Percentiles rank a stretch among this genome's conserved stretches.
Conservation (phyloP, 2,888 invertebrate genomes). For the Thymelicus lineola region DNA sequence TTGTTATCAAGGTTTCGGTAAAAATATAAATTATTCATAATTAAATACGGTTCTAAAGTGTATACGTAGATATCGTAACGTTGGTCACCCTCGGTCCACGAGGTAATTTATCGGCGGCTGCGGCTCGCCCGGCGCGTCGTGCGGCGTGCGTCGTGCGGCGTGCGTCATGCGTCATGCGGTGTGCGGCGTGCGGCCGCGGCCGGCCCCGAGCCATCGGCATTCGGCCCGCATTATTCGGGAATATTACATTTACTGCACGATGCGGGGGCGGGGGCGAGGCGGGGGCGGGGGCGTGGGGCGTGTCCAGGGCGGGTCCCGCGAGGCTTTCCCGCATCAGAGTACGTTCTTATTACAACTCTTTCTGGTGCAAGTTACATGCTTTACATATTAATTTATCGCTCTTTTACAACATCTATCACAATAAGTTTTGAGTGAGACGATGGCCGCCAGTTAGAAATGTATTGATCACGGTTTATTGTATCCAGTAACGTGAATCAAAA, state of each 20-base stretch:
- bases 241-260: slow-evolving; percentile 10
- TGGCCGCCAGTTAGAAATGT: too few species aligned
- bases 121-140: too few species aligned
- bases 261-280: slow-evolving; percentile 8
- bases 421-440: background rate
- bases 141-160: too few species aligned
- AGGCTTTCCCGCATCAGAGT: slow-evolving; percentile 17
- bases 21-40: slow-evolving; percentile 7
- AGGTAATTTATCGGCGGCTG: slow-evolving; percentile 18
- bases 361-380: slow-evolving; percentile 6
- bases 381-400: slow-evolving; percentile 17
- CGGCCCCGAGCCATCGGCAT: slow-evolving; percentile 10
- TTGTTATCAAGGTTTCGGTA: background rate
- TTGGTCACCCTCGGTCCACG: slow-evolving; percentile 19
- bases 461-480: too few species aligned
- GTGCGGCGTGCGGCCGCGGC: too few species aligned
- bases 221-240: slow-evolving; percentile 32
- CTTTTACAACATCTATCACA: slow-evolving; percentile 4
- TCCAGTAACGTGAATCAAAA: too few species aligned
- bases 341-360: slow-evolving; percentile 18
- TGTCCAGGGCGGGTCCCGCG: slow-evolving; percentile 8
- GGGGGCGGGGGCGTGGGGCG: background rate
- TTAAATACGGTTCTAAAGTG: slow-evolving; percentile 6
- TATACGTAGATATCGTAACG: slow-evolving; percentile 1
- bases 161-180: too few species aligned